Conservation (phyloP, 2,888 invertebrate genomes). For the Meteorus cinctellus region DNA sequence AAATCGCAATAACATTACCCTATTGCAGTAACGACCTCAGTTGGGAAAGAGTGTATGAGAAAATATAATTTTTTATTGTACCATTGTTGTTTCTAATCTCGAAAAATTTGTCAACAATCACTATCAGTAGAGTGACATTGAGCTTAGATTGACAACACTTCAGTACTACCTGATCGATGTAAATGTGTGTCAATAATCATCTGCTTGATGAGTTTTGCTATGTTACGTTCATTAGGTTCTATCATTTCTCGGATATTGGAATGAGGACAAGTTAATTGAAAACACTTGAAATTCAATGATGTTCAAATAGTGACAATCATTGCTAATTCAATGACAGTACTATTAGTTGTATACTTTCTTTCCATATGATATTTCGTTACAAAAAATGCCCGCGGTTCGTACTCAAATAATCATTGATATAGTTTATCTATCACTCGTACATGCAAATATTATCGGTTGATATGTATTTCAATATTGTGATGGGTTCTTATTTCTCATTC, state of each 20-base stretch:
- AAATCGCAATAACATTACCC: no score
- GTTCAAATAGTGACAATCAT: background rate
- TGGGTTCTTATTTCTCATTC: background rate
- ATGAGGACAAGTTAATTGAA: background rate
- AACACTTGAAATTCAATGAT: slow-evolving; percentile 16
- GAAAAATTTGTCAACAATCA: background rate
- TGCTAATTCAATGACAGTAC: background rate
- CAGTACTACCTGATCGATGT: background rate
- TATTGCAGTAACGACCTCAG: no score
- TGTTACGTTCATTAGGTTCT: background rate
- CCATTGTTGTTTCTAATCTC: slow-evolving; percentile 1
- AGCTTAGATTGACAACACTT: background rate
- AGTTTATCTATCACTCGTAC: background rate
- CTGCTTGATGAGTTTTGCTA: background rate
- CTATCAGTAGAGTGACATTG: background rate
- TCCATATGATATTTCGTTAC: background rate
- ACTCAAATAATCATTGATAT: slow-evolving; percentile 4
- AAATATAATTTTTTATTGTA: background rate
- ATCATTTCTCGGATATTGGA: background rate
- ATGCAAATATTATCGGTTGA: background rate
- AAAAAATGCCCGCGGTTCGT: background rate
- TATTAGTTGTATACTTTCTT: background rate
- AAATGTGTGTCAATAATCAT: slow-evolving; percentile 6
- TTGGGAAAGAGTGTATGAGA: no score
- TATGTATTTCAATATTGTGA: background rate